Evolutionary conservation across 2,888 invertebrate species (phyloP), one percentile per base, ranked within the genome.

Genomic region (Chromoteleia sp.): DNA sequence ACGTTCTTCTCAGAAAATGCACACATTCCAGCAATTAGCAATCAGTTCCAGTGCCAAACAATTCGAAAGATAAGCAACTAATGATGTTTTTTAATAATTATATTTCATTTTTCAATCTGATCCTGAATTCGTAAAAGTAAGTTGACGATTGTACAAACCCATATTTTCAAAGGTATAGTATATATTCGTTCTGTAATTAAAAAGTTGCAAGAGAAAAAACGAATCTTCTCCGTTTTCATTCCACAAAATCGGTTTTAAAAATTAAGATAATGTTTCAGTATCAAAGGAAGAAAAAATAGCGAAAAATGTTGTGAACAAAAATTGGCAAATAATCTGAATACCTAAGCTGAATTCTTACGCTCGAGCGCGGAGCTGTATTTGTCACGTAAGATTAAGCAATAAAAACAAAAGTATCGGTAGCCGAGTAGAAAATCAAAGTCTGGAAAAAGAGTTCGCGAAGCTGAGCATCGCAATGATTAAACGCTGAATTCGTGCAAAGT

Each of bases 401-500:
- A 25, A 56, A 63, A 54, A 45, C 45, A 45, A 54, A 54, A 73
- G 19, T 43, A 48, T 19, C 25, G 17, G 56, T 25, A 25, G 41
- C 30, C 19, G 8, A 14, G 25, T 25, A 14, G 25, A 33, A 68
- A 61, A 74, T 74, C 48, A 68, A 48, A 63, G 43, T 7, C 14
- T 19, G 29, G 3, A 59, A 33, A 41, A 50, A 48, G 61, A 63
- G 43, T 43, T 56, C 2, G 30, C 17, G 17, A 41, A 76, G 14
- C 45, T 8, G 43, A 15, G 19, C 25, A 30, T 19, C n/a, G 14
- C 36, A 43, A 65, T 59, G 56, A 71, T 67, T 65, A 41, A 78
- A 63, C 14, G 41, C 2, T 29, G 52, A 12, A 71, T 61, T 52
- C 39, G 74, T 54, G 39, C 43, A 54, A 68, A 78, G 77, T 78